A percentile compares a stretch with the other conserved stretches of the same genome.
phyloP scores from a whole-genome alignment of 2,888 invertebrate genomes.

The Lasius platythorax region DNA sequence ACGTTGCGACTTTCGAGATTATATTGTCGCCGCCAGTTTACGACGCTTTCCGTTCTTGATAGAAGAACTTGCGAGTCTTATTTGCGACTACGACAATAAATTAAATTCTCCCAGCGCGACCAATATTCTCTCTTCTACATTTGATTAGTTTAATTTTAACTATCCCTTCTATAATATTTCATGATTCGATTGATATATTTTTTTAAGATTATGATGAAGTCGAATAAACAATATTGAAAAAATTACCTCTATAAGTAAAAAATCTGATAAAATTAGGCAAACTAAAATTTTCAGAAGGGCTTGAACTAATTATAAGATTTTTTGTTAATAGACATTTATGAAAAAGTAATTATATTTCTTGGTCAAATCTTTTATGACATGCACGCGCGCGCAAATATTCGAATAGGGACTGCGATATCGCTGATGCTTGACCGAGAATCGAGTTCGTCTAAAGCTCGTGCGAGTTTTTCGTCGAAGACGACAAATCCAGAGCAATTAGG shows the following conservation, averaged over 20 bases:
- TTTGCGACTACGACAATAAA: not conserved
- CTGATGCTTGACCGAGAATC: constrained; percentile 39
- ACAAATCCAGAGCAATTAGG: constrained; percentile 76
- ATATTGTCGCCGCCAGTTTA: constrained; percentile 28
- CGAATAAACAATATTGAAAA: not conserved
- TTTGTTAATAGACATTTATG: not conserved
- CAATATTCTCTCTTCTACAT: not conserved
- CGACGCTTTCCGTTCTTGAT: not conserved
- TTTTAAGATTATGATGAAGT: not conserved
- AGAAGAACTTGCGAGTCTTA: not conserved
- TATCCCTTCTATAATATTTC: not conserved
- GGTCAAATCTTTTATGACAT: not conserved
- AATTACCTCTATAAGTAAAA: not conserved
- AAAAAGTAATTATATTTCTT: not conserved
- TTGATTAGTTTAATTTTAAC: not conserved
- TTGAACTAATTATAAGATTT: not conserved
- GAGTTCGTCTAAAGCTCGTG: constrained; percentile 52
- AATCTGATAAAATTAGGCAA: not conserved
- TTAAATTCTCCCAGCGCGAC: not conserved
- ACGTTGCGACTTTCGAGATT: constrained; percentile 32
- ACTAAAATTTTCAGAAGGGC: not conserved
- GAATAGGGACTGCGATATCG: not conserved
- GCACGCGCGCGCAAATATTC: not conserved
- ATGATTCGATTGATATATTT: not conserved
- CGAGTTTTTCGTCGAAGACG: constrained; percentile 56